These are phyloP conservation scores for Bimastos eiseni DNA, from an alignment of 2,888 invertebrate species.

Conservation along the genomic window DNA sequence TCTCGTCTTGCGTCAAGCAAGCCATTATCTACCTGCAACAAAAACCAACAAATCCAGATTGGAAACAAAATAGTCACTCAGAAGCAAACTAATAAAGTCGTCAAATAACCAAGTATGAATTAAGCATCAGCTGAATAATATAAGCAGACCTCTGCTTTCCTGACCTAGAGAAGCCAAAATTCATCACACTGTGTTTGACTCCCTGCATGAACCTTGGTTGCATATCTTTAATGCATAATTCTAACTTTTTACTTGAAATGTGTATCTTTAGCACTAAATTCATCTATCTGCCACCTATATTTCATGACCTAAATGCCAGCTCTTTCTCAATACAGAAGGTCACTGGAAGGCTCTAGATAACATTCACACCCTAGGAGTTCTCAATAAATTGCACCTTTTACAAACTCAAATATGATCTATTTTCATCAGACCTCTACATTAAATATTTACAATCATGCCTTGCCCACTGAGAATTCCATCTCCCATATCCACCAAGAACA, in stretches of 20 bases:
- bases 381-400: background rate
- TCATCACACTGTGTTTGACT: background rate
- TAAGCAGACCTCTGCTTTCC: background rate
- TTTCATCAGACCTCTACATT: background rate
- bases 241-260: background rate
- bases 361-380: background rate
- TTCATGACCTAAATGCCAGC: background rate
- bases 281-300: background rate
- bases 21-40: no score
- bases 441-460: background rate
- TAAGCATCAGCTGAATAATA: background rate
- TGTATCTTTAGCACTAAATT: background rate
- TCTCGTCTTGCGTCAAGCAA: slow-evolving; percentile 97
- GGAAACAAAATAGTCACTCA: background rate
- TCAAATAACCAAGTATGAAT: background rate
- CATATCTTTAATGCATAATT: background rate
- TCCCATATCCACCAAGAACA: background rate
- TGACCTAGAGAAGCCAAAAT: background rate
- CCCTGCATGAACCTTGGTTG: background rate
- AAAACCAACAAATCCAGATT: background rate
- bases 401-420: background rate
- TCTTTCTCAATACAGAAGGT: background rate
- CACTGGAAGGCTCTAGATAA: background rate
- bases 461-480: background rate
- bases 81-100: background rate